These are phyloP conservation scores for Synanthedon vespiformis DNA, from an alignment of 2,888 invertebrate species.

Conservation along the genomic window DNA sequence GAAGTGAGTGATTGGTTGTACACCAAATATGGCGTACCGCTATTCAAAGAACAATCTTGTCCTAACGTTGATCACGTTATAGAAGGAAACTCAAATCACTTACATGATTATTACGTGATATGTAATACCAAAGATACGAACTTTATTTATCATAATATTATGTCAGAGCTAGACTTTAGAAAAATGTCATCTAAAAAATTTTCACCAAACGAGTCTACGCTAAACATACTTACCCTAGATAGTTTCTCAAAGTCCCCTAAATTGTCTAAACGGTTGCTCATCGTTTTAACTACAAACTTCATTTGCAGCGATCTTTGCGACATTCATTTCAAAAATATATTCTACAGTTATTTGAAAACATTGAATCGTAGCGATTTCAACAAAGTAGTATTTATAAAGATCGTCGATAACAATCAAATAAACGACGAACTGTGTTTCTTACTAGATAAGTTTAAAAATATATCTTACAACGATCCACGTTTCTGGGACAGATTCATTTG, in stretches of 20 bases:
- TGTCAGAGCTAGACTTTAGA: conserved; percentile 76
- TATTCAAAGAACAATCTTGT: conserved; percentile 80
- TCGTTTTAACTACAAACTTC: conserved; percentile 72
- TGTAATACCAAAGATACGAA: conserved; percentile 86
- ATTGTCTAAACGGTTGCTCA: conserved; percentile 65
- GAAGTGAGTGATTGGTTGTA: conserved; percentile 84
- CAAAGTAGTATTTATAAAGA: conserved; percentile 59
- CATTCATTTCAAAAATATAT: conserved; percentile 62
- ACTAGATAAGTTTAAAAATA: conserved; percentile 72
- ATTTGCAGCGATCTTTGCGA: conserved; percentile 60
- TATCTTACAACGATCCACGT: conserved; percentile 81
- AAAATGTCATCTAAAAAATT: conserved; percentile 81
- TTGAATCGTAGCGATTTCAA: conserved; percentile 57
- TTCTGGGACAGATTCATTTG: conserved; percentile 89
- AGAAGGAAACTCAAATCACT: conserved; percentile 76
- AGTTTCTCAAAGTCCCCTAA: conserved; percentile 61
- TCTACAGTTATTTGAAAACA: conserved; percentile 61
- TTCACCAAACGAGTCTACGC: conserved; percentile 74
- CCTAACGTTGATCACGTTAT: conserved; percentile 71
- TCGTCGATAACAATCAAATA: conserved; percentile 59
- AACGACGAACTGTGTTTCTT: conserved; percentile 57
- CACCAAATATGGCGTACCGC: conserved; percentile 81
- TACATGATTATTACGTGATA: conserved; percentile 89
- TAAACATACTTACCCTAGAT: conserved; percentile 70
- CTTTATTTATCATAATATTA: conserved; percentile 76